Evolutionary conservation across 2,113 vertebrate species (phyloP).

Genomic region (Nothocercus nigrocapillus): DNA sequence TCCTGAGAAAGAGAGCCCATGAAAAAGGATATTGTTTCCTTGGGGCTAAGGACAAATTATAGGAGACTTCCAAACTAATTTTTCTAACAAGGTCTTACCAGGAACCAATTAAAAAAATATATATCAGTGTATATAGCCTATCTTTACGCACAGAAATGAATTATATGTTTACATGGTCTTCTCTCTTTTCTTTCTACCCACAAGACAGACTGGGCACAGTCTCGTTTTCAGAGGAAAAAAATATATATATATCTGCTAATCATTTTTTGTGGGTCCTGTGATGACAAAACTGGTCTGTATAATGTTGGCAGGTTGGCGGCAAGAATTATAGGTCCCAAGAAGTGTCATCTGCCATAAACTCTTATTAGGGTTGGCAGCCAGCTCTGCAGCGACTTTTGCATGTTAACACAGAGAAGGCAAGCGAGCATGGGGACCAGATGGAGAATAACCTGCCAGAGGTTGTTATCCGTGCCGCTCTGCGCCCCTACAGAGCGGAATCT

Average conservation of each 20-base stretch:
- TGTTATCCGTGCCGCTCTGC: not conserved
- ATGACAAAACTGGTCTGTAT: not conserved
- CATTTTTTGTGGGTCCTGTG: not conserved
- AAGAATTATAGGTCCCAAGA: not conserved
- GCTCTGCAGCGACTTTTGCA: not conserved
- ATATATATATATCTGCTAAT: not conserved
- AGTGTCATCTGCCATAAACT: not conserved
- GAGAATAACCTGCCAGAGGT: not conserved
- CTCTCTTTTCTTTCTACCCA: not conserved
- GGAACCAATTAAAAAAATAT: not conserved
- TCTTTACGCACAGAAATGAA: not conserved
- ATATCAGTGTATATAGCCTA: not conserved
- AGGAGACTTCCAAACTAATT: too few species aligned
- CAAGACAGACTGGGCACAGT: not conserved
- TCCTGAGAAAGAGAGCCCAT: not conserved
- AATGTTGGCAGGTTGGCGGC: too few species aligned
- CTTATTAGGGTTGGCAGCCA: not conserved
- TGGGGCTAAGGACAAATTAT: not conserved
- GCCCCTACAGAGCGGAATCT: not conserved
- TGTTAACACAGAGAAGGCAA: not conserved
- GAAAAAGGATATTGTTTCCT: not conserved
- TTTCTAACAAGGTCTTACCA: not conserved
- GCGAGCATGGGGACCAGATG: not conserved
- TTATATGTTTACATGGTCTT: not conserved
- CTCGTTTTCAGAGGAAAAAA: not conserved